These are phyloP conservation scores for Poeciliopsis infans DNA, from an alignment of 2,797 vertebrate genomes.

Conservation along the genomic window DNA sequence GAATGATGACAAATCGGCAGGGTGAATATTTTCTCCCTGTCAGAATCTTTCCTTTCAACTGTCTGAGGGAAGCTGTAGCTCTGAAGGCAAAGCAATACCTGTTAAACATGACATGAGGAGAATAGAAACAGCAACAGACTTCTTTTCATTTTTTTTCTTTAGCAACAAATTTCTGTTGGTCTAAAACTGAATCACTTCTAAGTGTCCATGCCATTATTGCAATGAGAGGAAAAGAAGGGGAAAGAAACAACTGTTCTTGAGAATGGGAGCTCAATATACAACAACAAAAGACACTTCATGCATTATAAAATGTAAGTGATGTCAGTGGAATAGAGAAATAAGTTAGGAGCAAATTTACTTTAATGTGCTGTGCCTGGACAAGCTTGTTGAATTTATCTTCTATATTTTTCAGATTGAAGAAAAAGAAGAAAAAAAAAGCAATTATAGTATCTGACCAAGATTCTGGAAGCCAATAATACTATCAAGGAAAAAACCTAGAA, in stretches of 20 bases:
- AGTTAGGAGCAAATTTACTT: neutral
- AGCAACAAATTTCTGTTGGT: constrained; percentile 28
- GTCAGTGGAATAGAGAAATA: neutral
- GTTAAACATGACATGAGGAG: constrained; percentile 35
- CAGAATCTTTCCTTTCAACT: constrained; percentile 59
- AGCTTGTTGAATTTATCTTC: neutral
- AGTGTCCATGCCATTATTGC: constrained; percentile 16
- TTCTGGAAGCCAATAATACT: neutral
- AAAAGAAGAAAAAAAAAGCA: neutral
- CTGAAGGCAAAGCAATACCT: constrained; percentile 51
- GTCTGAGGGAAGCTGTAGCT: constrained; percentile 47
- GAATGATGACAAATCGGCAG: constrained; percentile 62
- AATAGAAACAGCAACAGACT: constrained; percentile 33
- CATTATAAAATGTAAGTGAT: neutral
- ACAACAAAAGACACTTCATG: neutral
- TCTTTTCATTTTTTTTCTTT: neutral
- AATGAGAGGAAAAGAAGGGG: constrained; percentile 22
- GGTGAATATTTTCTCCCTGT: constrained; percentile 60
- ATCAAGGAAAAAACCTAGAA: neutral
- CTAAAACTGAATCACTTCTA: constrained; percentile 11
- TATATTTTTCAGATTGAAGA: neutral
- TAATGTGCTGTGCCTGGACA: neutral
- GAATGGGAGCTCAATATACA: neutral
- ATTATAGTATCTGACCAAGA: neutral
- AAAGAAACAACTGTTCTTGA: constrained; percentile 3